Conservation (phyloP, 1,140 invertebrate genomes). For the Hesperophylax magnus region DNA sequence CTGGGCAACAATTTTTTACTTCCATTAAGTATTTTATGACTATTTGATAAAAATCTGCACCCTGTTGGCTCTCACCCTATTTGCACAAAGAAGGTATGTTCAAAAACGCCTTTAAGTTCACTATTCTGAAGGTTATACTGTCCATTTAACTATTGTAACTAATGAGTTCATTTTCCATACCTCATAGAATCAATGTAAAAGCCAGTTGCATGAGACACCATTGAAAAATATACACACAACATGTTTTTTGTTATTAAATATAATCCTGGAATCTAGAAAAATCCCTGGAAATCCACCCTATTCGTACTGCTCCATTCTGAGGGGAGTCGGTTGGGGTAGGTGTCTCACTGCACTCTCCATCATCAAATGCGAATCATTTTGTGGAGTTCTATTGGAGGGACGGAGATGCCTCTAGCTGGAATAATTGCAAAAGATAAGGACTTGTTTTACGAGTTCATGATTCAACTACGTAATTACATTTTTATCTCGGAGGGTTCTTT, state of each 20-base stretch:
- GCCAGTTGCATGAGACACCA: too few relatives aligned
- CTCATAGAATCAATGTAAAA: too few relatives aligned
- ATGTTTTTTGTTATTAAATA: background rate
- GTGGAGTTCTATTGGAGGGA: background rate
- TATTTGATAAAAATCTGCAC: too few relatives aligned
- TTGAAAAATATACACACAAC: background rate
- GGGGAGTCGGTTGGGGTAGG: background rate
- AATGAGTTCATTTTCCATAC: too few relatives aligned
- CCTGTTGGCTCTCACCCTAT: too few relatives aligned
- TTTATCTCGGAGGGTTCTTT: conserved; percentile 48
- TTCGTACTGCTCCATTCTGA: background rate
- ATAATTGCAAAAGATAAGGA: conserved; percentile 57
- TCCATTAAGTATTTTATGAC: too few relatives aligned
- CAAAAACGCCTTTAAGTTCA: too few relatives aligned
- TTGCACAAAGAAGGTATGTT: too few relatives aligned
- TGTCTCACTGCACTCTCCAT: background rate
- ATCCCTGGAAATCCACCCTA: background rate
- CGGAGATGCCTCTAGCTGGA: conserved; percentile 23
- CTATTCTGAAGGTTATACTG: too few relatives aligned
- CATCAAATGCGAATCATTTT: background rate
- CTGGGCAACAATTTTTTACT: too few relatives aligned
- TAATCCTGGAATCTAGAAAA: background rate
- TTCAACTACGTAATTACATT: conserved; percentile 57
- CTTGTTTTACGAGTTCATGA: conserved; percentile 58
- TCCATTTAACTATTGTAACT: too few relatives aligned